Base-by-base conservation (phyloP, 2,888 invertebrate genomes). In the Eurytoma californica region DNA sequence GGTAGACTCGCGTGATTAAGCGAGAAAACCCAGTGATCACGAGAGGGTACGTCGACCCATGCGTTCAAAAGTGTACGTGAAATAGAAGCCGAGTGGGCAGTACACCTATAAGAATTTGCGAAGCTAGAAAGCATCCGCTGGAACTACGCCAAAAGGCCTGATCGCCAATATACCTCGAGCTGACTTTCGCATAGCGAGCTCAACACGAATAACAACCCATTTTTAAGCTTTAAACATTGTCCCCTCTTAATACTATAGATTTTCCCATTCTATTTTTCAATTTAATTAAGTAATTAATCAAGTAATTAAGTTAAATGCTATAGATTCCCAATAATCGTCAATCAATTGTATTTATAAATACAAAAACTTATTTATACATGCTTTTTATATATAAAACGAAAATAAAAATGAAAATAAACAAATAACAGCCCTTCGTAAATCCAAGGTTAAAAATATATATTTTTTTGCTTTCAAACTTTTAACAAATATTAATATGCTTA, bases 1-100 rank as follows among this genome's bases (percentile, higher is more conserved):
- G 63, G 70, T 55, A 66, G 70, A 69, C 73, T 76, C 69, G 81
- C 83, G 82, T 83, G 84, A 87, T 86, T 86, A 87, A 85, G 84
- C 84, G 82, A 86, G 84, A 86, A 86, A 87, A 83, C 77, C 82
- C 83, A 78, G 79, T 83, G 84, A 82, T 86, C 84, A 83, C 82
- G 67, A 24, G 16, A 28, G 75, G 83, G 84, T 84, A 83, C 84
- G 78, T 84, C 86, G 84, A 85, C 84, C 84, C 60, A 82, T 61
- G 78, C 79, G 75, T 72, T 77, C 75, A 78, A 75, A 80, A 75
- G 80, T 67, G 78, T 67, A 67, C 72, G 80, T 61, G 77, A 61
- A 69, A 73, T 76, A 68, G 73, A 70, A 73, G 77, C 61, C 77
- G 57, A 47, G 65, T 47, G 51, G 76, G 73, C 79, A 82, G 83